Evolutionary conservation across 1,140 invertebrate genomes (phyloP).

Genomic region (Anastrepha obliqua): DNA sequence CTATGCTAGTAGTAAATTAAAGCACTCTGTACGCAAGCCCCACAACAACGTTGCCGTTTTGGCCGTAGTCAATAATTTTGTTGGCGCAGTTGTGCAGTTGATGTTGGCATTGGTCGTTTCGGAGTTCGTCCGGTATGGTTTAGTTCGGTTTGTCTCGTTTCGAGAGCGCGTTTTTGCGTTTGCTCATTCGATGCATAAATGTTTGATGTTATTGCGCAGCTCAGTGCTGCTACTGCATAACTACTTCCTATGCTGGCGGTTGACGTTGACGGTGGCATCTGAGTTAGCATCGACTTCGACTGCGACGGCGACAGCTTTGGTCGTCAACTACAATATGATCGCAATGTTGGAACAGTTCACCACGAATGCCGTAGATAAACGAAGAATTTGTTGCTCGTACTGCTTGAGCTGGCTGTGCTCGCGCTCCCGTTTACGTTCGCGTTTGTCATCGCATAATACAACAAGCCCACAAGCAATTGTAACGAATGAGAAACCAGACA

Average conservation of each 20-base stretch:
- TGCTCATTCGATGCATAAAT: background rate
- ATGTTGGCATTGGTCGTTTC: no score
- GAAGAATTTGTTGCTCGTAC: background rate
- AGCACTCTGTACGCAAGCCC: background rate
- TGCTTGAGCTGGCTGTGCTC: slow-evolving; percentile 9
- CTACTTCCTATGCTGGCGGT: background rate
- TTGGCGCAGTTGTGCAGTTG: background rate
- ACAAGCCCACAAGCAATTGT: background rate
- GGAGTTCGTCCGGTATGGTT: no score
- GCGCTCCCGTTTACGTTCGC: slow-evolving; percentile 26
- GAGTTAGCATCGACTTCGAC: background rate
- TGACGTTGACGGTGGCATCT: background rate
- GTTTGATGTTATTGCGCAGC: background rate
- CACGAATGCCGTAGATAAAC: slow-evolving; percentile 2
- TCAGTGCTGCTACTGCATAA: background rate
- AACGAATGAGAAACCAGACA: slow-evolving; percentile 26
- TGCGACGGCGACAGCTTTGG: background rate
- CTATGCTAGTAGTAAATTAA: background rate
- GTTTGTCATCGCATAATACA: background rate
- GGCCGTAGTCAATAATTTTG: background rate
- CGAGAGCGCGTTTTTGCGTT: background rate
- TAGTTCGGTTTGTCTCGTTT: no score
- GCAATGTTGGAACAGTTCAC: background rate
- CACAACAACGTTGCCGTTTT: background rate
- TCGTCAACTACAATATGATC: slow-evolving; percentile 20